Conservation (phyloP, 1,140 invertebrate genomes). For the Monomorium pharaonis region DNA sequence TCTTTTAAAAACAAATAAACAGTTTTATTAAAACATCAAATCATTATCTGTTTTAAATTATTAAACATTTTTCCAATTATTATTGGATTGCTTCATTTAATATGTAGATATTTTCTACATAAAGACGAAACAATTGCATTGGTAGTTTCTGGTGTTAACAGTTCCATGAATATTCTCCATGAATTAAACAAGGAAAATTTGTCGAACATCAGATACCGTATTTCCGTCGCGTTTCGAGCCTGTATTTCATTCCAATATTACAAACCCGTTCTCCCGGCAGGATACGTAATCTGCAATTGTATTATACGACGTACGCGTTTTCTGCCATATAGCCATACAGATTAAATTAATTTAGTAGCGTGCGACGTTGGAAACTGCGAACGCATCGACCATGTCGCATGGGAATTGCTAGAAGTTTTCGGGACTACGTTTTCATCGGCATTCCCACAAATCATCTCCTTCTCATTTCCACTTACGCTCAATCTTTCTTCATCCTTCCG, state of each 20-base stretch:
- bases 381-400: slow-evolving; percentile 43
- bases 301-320: slow-evolving; percentile 50
- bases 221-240: slow-evolving; percentile 20
- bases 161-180: slow-evolving; percentile 23
- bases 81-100: neutral
- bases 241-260: slow-evolving; percentile 37
- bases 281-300: slow-evolving; percentile 52
- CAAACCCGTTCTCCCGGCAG: slow-evolving; percentile 39
- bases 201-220: slow-evolving; percentile 10
- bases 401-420: slow-evolving; percentile 46
- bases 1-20: neutral
- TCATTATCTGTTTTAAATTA: too few species aligned
- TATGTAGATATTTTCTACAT: neutral
- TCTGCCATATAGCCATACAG: slow-evolving; percentile 27
- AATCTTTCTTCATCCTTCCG: neutral
- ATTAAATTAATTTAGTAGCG: slow-evolving; percentile 60
- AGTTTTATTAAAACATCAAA: neutral
- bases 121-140: neutral
- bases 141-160: neutral
- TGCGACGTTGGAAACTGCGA: slow-evolving; percentile 43
- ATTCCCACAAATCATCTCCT: neutral
- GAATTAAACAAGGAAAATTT: slow-evolving; percentile 45
- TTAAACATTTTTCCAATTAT: neutral
- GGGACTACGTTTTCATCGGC: slow-evolving; percentile 37
- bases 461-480: neutral